Evolutionary conservation across 2,113 vertebrate genomes (phyloP).

Genomic region (Phyllopteryx taeniolatus): DNA sequence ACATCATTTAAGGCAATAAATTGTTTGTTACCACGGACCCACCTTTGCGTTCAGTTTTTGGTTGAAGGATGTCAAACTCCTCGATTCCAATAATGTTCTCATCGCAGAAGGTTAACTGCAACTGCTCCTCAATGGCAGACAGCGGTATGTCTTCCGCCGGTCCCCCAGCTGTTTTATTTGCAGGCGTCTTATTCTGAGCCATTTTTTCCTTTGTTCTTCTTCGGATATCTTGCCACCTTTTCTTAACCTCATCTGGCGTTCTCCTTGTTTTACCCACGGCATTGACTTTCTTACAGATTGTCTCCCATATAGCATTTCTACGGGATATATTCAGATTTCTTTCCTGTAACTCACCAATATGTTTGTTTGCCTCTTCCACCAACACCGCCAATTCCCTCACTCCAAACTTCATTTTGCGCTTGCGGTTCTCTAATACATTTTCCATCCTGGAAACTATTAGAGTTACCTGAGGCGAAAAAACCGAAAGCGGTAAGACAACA

Average conservation of each 20-base stretch:
- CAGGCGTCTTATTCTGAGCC: not conserved
- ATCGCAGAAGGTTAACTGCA: not conserved
- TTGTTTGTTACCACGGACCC: not conserved
- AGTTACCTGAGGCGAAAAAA: not conserved
- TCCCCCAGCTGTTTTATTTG: not conserved
- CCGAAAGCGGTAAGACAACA: not conserved
- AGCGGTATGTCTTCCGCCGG: not conserved
- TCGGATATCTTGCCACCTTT: not conserved
- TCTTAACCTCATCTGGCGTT: not conserved
- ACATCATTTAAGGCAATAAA: too few relatives aligned
- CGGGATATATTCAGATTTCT: not conserved
- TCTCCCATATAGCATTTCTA: not conserved
- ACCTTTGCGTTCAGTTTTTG: not conserved
- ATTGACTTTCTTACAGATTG: not conserved
- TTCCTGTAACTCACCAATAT: not conserved
- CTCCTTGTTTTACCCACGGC: not conserved
- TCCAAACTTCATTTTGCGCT: not conserved
- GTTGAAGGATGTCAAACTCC: not conserved
- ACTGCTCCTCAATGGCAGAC: not conserved
- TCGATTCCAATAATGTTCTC: not conserved
- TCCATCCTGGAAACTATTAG: not conserved
- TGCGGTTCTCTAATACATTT: not conserved
- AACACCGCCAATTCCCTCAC: not conserved
- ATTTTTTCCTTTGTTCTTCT: constrained; percentile 1
- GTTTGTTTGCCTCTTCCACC: not conserved